Evolutionary conservation across 2,888 invertebrate species (phyloP).

Genomic region (Phymatocera aterrima): DNA sequence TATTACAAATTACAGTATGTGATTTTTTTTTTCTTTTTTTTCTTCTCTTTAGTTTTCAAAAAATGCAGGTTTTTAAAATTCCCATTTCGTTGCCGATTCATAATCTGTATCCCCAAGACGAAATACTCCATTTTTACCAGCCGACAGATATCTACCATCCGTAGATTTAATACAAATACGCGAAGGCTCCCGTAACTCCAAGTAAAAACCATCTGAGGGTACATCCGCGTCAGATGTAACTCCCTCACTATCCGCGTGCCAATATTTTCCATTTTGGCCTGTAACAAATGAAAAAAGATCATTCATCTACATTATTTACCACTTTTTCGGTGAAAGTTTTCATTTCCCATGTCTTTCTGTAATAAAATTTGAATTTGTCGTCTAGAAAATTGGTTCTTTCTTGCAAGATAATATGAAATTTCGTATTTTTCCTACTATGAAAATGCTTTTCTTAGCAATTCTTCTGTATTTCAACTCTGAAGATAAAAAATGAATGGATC

Average conservation of each 20-base stretch:
- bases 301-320: neutral
- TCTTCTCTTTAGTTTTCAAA: neutral
- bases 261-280: constrained; percentile 96
- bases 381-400: no score
- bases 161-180: constrained; percentile 91
- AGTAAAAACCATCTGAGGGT: constrained; percentile 89
- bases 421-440: no score
- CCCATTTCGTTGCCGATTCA: constrained; percentile 93
- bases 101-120: constrained; percentile 88
- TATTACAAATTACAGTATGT: no score
- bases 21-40: no score
- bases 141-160: constrained; percentile 87
- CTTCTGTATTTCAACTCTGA: neutral
- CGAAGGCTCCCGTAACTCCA: constrained; percentile 95
- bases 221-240: constrained; percentile 90
- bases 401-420: no score
- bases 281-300: constrained; percentile 58
- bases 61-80: constrained; percentile 85
- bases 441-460: no score
- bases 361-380: no score
- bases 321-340: neutral
- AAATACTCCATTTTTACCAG: constrained; percentile 94
- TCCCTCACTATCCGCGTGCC: constrained; percentile 93
- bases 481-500: neutral
- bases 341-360: no score